These are phyloP conservation scores for Peromyscus melanophrys DNA, from an alignment of 2,797 vertebrate genomes.

Conservation along the genomic window DNA sequence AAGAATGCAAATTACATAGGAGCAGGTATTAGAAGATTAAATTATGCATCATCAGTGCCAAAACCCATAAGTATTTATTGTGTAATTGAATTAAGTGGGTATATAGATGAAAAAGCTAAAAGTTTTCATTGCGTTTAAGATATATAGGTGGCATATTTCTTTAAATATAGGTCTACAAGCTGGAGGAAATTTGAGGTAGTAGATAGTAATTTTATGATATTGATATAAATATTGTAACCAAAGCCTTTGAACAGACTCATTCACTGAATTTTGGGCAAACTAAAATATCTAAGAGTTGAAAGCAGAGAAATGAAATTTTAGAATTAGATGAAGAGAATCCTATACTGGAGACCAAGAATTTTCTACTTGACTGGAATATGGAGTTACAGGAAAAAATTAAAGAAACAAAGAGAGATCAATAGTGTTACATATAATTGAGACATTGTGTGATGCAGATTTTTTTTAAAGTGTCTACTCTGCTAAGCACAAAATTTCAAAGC, in stretches of 20 bases:
- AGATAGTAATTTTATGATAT: slow-evolving; percentile 21
- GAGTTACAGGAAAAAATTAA: not conserved
- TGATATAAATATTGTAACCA: not conserved
- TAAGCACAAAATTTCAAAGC: not conserved
- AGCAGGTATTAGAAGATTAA: not conserved
- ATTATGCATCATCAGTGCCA: not conserved
- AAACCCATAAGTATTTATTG: slow-evolving; percentile 20
- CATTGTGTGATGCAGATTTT: not conserved
- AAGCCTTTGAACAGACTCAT: not conserved
- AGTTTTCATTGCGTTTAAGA: not conserved
- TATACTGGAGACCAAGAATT: not conserved
- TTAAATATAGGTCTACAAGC: not conserved
- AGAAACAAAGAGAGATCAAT: not conserved
- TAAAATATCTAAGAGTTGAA: not conserved
- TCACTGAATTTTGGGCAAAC: slow-evolving; percentile 20
- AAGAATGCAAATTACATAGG: slow-evolving; percentile 2
- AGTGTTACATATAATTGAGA: not conserved
- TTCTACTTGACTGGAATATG: not conserved
- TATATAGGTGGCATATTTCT: not conserved
- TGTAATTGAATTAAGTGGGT: slow-evolving; percentile 5
- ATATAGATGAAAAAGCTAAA: not conserved
- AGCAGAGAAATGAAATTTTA: not conserved
- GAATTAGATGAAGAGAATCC: not conserved
- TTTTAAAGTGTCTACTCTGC: not conserved
- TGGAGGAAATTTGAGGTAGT: slow-evolving; percentile 14